These are phyloP conservation scores for Dasypus novemcinctus DNA, from an alignment of 2,113 vertebrate species.

Conservation along the genomic window DNA sequence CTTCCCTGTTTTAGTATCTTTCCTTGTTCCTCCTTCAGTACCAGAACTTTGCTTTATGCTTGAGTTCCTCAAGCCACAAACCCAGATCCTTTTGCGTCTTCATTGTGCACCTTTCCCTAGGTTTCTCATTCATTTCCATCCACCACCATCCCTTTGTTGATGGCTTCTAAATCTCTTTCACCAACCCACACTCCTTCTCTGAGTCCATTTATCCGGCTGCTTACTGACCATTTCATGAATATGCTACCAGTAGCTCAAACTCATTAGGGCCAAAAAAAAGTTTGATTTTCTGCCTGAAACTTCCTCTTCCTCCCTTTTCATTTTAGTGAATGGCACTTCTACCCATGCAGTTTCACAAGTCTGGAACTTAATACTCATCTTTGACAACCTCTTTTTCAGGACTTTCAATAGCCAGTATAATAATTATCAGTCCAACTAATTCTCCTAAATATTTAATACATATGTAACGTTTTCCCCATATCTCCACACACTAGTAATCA, in stretches of 20 bases:
- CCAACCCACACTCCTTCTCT: background rate
- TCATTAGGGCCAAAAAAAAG: background rate
- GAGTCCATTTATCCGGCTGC: background rate
- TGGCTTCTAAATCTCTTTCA: background rate
- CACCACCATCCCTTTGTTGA: background rate
- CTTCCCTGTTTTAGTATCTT: background rate
- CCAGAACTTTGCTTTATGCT: background rate
- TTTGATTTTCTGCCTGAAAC: conserved; percentile 5
- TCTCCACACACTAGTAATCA: background rate
- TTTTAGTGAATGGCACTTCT: background rate
- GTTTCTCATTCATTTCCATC: background rate
- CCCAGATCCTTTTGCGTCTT: background rate
- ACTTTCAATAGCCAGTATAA: background rate
- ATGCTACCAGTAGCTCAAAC: background rate
- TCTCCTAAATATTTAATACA: conserved; percentile 33
- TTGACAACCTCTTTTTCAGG: background rate
- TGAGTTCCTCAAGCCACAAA: background rate
- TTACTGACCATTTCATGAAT: background rate
- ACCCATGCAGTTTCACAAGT: background rate
- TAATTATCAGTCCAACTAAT: background rate
- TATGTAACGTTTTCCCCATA: background rate
- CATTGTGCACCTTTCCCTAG: background rate
- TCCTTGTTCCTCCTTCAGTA: background rate
- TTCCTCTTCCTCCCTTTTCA: background rate
- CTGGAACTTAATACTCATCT: background rate